Conservation (phyloP, 2,797 vertebrate genomes). For the Choloepus didactylus region DNA sequence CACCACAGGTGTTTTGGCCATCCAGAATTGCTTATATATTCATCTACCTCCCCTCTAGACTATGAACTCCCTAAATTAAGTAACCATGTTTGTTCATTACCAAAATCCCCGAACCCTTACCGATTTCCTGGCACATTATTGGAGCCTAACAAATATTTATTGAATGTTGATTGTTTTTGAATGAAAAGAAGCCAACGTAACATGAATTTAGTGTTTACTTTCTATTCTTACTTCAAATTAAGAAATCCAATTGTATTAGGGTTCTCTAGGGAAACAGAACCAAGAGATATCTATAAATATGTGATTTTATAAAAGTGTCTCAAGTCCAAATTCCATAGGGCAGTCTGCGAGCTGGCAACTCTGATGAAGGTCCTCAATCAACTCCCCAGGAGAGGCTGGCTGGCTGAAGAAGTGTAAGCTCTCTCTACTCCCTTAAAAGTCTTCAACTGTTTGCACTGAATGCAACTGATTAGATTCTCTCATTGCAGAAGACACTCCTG, state of each 20-base stretch:
- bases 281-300: no score
- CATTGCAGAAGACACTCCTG: no score
- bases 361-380: no score
- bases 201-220: constrained; percentile 1
- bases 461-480: no score
- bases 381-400: no score
- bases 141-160: background rate
- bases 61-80: background rate
- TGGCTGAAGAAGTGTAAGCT: no score
- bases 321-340: no score
- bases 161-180: constrained; percentile 41
- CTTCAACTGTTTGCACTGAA: no score
- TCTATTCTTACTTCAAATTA: constrained; percentile 16
- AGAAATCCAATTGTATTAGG: background rate
- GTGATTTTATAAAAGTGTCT: no score
- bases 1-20: background rate
- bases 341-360: no score
- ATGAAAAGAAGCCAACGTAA: background rate
- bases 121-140: background rate
- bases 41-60: background rate
- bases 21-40: background rate
- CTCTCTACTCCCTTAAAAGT: no score
- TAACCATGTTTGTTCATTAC: background rate
- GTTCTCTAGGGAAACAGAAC: no score
- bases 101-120: background rate